A percentile compares a stretch with the other conserved stretches of the same genome.
Evolutionary conservation across 2,888 invertebrate genomes (phyloP).

Genomic region (Conchocele bisecta): DNA sequence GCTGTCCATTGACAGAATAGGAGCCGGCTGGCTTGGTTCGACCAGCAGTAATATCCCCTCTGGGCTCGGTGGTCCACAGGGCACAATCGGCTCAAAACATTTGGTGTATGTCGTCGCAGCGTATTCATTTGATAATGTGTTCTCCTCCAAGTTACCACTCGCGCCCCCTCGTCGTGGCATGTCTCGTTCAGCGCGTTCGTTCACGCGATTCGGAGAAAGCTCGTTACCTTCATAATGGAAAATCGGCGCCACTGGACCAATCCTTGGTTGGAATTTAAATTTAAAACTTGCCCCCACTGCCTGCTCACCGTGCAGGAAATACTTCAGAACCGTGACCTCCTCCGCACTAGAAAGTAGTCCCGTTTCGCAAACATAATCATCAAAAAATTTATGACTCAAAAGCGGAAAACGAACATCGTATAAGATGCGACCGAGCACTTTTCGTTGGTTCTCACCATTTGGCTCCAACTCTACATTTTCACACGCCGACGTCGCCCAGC

Average conservation of each 20-base stretch:
- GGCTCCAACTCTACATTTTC: conserved; percentile 17
- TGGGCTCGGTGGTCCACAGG: no score
- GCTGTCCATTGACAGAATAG: no score
- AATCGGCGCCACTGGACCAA: conserved; percentile 22
- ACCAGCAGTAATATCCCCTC: no score
- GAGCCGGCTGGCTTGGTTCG: no score
- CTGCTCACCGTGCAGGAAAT: conserved; percentile 34
- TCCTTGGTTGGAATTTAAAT: conserved; percentile 32
- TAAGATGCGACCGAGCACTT: conserved; percentile 30
- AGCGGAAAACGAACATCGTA: conserved; percentile 43
- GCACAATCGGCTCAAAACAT: no score
- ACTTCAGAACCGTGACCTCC: conserved; percentile 45
- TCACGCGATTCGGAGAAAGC: no score
- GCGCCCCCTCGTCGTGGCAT: no score
- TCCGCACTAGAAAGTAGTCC: conserved; percentile 40
- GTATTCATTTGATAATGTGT: no score
- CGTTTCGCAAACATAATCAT: conserved; percentile 43
- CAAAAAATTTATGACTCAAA: conserved; percentile 45
- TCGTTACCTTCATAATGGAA: no score
- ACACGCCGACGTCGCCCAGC: conserved; percentile 47
- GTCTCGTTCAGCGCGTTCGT: no score
- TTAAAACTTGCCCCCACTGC: not conserved
- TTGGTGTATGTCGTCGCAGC: no score
- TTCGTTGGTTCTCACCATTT: conserved; percentile 45
- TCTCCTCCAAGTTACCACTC: no score